Percentiles rank a stretch among this genome's conserved stretches.
phyloP scores from a whole-genome alignment of 2,888 invertebrate genomes.

The Minunthozetes semirufus region DNA sequence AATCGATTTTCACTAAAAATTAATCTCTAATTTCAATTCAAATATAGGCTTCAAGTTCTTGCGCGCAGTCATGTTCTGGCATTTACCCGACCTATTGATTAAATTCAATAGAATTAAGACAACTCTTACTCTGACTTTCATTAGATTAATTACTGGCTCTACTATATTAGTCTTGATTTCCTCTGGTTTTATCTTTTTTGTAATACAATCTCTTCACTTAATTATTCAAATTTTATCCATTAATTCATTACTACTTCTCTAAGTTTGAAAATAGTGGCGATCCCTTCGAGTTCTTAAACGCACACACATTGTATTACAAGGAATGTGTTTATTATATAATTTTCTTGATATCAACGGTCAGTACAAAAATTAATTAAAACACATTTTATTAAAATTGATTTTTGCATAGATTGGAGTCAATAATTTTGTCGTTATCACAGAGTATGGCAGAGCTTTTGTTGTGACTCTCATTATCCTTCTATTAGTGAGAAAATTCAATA shows the following conservation, averaged over 20 bases:
- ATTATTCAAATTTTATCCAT: background rate
- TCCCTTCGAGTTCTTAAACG: constrained; percentile 88
- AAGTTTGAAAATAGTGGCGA: constrained; percentile 99
- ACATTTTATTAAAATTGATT: background rate
- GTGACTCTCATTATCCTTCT: background rate
- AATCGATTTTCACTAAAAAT: background rate
- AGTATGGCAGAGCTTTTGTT: background rate
- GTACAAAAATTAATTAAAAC: too few relatives aligned
- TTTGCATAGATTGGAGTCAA: background rate
- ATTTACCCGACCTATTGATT: constrained; percentile 99
- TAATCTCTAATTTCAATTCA: constrained; percentile 41
- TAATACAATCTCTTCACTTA: background rate
- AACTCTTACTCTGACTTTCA: constrained; percentile 74
- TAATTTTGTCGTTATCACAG: background rate
- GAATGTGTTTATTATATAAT: constrained; percentile 99
- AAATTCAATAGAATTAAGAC: constrained; percentile 99
- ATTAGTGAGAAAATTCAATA: background rate
- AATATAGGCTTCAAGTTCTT: constrained; percentile 92
- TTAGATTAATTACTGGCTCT: background rate
- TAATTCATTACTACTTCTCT: constrained; percentile 27
- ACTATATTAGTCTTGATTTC: background rate
- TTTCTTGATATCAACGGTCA: constrained; percentile 97
- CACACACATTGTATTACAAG: constrained; percentile 94
- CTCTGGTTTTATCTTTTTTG: background rate
- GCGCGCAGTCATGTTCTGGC: constrained; percentile 98